Evolutionary conservation across 2,888 invertebrate genomes (phyloP).

Genomic region (Clitarchus hookeri): DNA sequence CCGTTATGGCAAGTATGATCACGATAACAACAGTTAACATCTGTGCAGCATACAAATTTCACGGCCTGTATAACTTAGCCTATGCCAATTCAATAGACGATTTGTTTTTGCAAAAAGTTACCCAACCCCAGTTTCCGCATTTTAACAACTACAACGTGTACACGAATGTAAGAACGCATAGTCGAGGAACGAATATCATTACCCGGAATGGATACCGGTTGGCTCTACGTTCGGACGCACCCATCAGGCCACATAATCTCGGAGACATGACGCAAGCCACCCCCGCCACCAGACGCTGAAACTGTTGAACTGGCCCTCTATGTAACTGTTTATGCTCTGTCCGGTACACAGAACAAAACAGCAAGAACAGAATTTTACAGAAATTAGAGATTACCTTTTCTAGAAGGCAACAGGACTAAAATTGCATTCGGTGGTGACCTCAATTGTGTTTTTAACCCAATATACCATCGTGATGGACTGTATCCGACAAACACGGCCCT

Average conservation of each 20-base stretch:
- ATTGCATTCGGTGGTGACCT: background rate
- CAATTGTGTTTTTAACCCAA: background rate
- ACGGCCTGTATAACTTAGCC: background rate
- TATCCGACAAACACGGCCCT: background rate
- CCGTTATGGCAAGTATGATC: background rate
- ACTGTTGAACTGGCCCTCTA: background rate
- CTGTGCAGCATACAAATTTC: background rate
- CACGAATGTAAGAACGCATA: background rate
- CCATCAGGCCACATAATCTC: background rate
- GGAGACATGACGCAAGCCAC: background rate
- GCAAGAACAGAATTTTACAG: background rate
- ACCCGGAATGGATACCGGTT: background rate
- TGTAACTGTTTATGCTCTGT: background rate
- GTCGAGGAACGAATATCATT: background rate
- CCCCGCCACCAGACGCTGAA: background rate
- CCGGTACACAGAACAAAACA: background rate
- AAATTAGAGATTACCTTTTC: background rate
- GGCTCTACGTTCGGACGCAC: background rate
- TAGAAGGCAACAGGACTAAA: background rate
- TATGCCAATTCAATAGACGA: background rate
- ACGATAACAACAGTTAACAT: background rate
- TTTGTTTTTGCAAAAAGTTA: background rate
- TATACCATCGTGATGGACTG: background rate
- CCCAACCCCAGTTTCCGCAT: background rate
- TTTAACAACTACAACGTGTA: background rate